phyloP scores from a whole-genome alignment of 2,888 invertebrate species.

The Pimpla rufipes region DNA sequence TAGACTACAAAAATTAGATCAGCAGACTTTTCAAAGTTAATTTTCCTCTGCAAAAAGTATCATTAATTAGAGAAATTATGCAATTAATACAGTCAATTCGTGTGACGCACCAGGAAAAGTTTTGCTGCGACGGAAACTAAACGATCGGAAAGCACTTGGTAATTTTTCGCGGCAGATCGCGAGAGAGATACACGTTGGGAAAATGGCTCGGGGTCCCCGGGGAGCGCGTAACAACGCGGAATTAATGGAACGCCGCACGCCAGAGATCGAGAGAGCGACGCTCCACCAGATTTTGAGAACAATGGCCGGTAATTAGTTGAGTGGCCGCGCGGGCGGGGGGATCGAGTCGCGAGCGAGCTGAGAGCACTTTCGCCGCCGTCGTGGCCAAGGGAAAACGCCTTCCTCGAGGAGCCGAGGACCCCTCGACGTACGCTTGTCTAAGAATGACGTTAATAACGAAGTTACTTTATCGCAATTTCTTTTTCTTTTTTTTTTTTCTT shows the following conservation, averaged over 20 bases:
- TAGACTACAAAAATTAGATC: too few relatives aligned
- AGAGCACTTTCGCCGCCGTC: constrained; percentile 56
- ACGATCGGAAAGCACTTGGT: not conserved
- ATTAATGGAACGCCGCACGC: constrained; percentile 62
- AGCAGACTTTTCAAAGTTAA: too few relatives aligned
- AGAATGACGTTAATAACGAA: constrained; percentile 68
- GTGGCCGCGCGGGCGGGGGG: constrained; percentile 73
- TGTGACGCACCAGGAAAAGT: too few relatives aligned
- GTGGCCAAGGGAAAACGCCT: constrained; percentile 52
- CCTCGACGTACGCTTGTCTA: constrained; percentile 63
- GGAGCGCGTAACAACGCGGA: constrained; percentile 28
- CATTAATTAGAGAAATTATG: too few relatives aligned
- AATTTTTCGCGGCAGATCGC: not conserved
- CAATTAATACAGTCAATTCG: too few relatives aligned
- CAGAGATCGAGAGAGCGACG: constrained; percentile 42
- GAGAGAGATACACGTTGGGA: constrained; percentile 4
- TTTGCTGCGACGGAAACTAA: not conserved
- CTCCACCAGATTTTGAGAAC: constrained; percentile 78
- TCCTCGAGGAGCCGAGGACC: constrained; percentile 54
- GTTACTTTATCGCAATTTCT: constrained; percentile 56
- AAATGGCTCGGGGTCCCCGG: too few relatives aligned
- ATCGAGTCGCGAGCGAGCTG: constrained; percentile 40
- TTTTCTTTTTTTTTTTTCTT: constrained; percentile 33
- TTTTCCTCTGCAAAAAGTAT: too few relatives aligned
- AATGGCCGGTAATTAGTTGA: constrained; percentile 83